These are phyloP conservation scores for Spodoptera litura DNA, from an alignment of 1,140 invertebrate species.

Conservation along the genomic window DNA sequence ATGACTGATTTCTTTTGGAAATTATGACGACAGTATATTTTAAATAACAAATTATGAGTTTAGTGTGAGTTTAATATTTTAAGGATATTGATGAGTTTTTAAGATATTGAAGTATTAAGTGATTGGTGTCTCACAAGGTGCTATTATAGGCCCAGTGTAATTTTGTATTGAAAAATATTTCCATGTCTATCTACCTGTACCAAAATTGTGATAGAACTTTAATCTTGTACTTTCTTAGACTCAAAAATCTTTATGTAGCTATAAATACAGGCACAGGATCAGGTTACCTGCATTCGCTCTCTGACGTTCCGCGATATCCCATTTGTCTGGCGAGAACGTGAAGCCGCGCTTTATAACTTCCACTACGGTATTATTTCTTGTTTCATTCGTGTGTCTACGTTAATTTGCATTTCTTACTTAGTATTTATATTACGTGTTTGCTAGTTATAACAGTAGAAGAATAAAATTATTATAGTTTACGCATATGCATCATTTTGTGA, in stretches of 20 bases:
- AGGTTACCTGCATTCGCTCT: constrained; percentile 63
- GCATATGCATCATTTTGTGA: too few species aligned
- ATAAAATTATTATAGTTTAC: too few species aligned
- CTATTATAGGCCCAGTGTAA: neutral
- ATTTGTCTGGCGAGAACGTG: constrained; percentile 67
- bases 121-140: neutral
- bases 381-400: constrained; percentile 25
- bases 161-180: neutral
- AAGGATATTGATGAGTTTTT: too few species aligned
- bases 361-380: constrained; percentile 15
- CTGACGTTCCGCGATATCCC: constrained; percentile 64
- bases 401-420: constrained; percentile 9
- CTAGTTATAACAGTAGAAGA: too few species aligned
- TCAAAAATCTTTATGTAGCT: neutral
- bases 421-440: too few species aligned
- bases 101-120: neutral
- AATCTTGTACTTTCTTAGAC: neutral
- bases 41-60: too few species aligned
- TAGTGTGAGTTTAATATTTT: too few species aligned
- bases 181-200: neutral
- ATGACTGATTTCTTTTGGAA: neutral
- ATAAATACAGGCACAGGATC: constrained; percentile 37
- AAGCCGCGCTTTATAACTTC: constrained; percentile 43
- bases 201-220: neutral
- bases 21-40: too few species aligned